Evolutionary conservation across 2,797 vertebrate species (phyloP).

Genomic region (Darevskia nairensis): DNA sequence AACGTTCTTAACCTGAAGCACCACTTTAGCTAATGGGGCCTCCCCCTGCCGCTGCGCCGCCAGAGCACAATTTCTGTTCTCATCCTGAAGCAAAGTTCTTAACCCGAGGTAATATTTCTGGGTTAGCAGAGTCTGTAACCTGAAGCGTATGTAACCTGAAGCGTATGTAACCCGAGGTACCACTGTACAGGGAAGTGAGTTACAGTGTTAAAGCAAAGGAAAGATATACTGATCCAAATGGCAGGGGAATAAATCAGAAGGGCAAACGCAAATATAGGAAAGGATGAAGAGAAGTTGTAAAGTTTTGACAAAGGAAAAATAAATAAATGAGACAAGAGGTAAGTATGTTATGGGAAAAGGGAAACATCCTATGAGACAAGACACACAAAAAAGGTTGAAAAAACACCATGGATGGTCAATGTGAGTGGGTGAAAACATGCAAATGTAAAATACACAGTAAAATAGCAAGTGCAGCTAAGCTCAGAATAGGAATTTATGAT

Average conservation of each 20-base stretch:
- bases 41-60: no score
- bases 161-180: no score
- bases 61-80: no score
- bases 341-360: constrained; percentile 52
- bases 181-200: not conserved
- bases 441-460: not conserved
- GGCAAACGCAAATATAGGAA: not conserved
- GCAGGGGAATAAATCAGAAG: constrained; percentile 27
- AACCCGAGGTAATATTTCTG: no score
- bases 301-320: constrained; percentile 5
- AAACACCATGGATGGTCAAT: constrained; percentile 52
- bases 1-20: no score
- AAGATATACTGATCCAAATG: constrained; percentile 26
- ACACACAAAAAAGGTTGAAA: constrained; percentile 50
- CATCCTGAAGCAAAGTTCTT: no score
- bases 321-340: constrained; percentile 14
- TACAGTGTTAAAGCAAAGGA: constrained; percentile 26
- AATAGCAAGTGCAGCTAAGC: constrained; percentile 15
- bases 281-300: constrained; percentile 24
- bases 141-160: no score
- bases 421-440: constrained; percentile 33
- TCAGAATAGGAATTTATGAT: not conserved
- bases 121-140: no score
- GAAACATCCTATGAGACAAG: constrained; percentile 42
- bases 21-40: no score